Evolutionary conservation across 2,888 invertebrate species (phyloP).

Genomic region (Epistrophella euchroma): DNA sequence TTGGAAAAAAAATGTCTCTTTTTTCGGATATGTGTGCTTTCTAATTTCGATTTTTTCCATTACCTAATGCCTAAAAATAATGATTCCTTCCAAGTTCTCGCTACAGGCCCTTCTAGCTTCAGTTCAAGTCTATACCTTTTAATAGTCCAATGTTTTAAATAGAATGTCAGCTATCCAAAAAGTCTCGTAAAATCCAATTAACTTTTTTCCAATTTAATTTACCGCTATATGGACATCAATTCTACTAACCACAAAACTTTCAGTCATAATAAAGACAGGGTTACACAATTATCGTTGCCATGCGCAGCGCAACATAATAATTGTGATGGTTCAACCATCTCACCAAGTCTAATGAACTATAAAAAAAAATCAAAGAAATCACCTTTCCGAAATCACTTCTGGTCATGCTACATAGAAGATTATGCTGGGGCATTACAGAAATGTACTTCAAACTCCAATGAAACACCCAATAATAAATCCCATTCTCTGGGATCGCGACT

Average conservation of each 20-base stretch:
- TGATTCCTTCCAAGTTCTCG: neutral
- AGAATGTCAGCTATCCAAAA: neutral
- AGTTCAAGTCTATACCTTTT: neutral
- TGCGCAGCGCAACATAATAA: slow-evolving; percentile 8
- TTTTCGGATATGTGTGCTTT: neutral
- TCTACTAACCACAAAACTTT: slow-evolving; percentile 30
- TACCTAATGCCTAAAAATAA: neutral
- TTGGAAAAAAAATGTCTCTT: too few relatives aligned
- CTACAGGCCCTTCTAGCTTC: neutral
- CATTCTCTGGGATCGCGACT: slow-evolving; percentile 43
- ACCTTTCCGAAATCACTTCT: slow-evolving; percentile 66
- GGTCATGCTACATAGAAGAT: slow-evolving; percentile 72
- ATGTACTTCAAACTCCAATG: neutral
- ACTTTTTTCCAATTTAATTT: slow-evolving; percentile 1
- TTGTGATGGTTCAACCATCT: slow-evolving; percentile 47
- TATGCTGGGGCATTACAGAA: neutral
- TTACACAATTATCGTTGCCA: slow-evolving; percentile 22
- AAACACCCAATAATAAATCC: slow-evolving; percentile 56
- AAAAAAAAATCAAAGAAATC: slow-evolving; percentile 65
- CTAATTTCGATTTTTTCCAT: neutral
- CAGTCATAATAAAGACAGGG: slow-evolving; percentile 19
- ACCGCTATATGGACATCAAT: slow-evolving; percentile 12
- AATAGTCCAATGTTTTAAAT: neutral
- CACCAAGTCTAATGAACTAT: slow-evolving; percentile 64
- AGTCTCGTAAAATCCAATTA: slow-evolving; percentile 10